Evolutionary conservation across 2,888 invertebrate genomes (phyloP).

Genomic region (Isoperla grammatica): DNA sequence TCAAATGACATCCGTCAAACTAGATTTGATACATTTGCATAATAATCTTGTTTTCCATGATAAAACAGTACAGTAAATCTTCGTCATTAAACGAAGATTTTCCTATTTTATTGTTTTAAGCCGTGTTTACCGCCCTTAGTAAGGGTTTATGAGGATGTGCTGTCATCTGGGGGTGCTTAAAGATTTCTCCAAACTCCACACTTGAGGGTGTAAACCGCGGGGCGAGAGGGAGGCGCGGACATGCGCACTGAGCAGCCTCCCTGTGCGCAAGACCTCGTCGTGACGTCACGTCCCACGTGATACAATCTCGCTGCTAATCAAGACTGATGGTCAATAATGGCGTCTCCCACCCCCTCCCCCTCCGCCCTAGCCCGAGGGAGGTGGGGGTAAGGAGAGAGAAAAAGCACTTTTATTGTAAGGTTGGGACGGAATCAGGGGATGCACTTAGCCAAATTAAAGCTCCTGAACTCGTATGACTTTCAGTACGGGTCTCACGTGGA

Average conservation of each 20-base stretch:
- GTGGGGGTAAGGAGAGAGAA: slow-evolving; percentile 22
- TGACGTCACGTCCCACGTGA: slow-evolving; percentile 42
- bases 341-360: slow-evolving; percentile 36
- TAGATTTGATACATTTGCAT: slow-evolving; percentile 17
- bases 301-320: slow-evolving; percentile 40
- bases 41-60: slow-evolving; percentile 1
- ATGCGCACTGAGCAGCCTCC: background rate
- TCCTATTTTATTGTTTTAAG: slow-evolving; percentile 17
- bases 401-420: slow-evolving; percentile 37
- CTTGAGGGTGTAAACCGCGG: background rate
- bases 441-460: slow-evolving; percentile 45
- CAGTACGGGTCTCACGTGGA: too few species aligned
- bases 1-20: slow-evolving; percentile 5
- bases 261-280: slow-evolving; percentile 16
- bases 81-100: background rate
- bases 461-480: too few species aligned
- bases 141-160: slow-evolving; percentile 2
- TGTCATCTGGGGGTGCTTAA: slow-evolving; percentile 10
- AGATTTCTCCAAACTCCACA: slow-evolving; percentile 6
- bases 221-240: slow-evolving; percentile 5
- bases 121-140: background rate
- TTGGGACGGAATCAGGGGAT: slow-evolving; percentile 38
- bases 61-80: slow-evolving; percentile 5
- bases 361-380: background rate
- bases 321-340: slow-evolving; percentile 49